phyloP scores from a whole-genome alignment of 1,140 invertebrate species.

The Harlomillsia oculata region DNA sequence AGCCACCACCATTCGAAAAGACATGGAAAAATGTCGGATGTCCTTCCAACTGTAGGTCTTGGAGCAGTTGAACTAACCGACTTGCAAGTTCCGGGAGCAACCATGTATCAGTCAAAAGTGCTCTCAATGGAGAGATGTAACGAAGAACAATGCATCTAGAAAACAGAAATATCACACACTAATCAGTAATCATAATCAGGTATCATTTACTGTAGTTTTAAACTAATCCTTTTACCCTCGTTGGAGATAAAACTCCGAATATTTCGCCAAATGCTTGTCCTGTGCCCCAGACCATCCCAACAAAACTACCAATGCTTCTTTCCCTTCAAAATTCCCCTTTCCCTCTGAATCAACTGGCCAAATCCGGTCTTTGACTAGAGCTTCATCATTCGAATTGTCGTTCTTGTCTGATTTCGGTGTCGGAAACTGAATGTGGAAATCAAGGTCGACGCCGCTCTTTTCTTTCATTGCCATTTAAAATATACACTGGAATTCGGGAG shows the following conservation, averaged over 20 bases:
- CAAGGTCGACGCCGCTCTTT: slow-evolving; percentile 44
- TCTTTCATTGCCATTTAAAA: background rate
- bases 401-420: slow-evolving; percentile 34
- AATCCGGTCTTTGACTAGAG: background rate
- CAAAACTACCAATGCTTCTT: slow-evolving; percentile 59
- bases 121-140: slow-evolving; percentile 59
- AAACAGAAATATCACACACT: slow-evolving; percentile 23
- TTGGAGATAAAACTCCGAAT: slow-evolving; percentile 62
- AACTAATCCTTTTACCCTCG: slow-evolving; percentile 48
- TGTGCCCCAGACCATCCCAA: slow-evolving; percentile 70
- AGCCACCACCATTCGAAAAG: slow-evolving; percentile 68
- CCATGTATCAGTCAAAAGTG: slow-evolving; percentile 53
- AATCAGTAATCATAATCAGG: background rate
- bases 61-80: slow-evolving; percentile 55
- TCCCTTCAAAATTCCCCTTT: slow-evolving; percentile 49
- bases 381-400: background rate
- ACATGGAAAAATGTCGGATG: slow-evolving; percentile 68
- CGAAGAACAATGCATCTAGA: slow-evolving; percentile 61
- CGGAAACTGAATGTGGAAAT: slow-evolving; percentile 56
- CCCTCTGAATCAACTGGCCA: slow-evolving; percentile 34
- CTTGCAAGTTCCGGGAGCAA: slow-evolving; percentile 53
- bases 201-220: background rate
- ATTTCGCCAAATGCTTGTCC: slow-evolving; percentile 64
- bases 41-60: slow-evolving; percentile 54
- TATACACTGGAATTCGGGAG: too few species aligned